Evolutionary conservation across 2,113 vertebrate species (phyloP), one percentile per base, ranked within the genome.

Genomic region (Anhinga anhinga): DNA sequence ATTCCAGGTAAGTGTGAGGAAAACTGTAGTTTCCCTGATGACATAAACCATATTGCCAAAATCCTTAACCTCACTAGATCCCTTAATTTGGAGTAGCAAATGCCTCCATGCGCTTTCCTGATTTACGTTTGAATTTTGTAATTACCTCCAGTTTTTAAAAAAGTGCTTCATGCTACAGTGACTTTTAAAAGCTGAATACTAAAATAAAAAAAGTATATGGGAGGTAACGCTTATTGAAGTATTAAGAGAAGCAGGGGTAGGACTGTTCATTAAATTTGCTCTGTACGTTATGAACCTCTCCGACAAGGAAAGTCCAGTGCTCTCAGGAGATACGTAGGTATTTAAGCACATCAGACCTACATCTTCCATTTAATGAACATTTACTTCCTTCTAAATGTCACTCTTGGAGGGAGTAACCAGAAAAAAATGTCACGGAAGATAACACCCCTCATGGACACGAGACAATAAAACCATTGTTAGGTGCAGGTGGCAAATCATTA

Each of bases 311-410:
- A 77, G 65, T 47, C 71, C 79, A 66, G 12, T 15, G 22, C 14
- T 92, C 76, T 73, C 82, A 77, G 58, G 72, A 86, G 52, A 44
- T 22, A 18, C 1, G 15, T 8, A 32, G 61, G 14, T 30, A 73
- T 26, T 81, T 78, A 38, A 71, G 38, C 30, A 74, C 19, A 69
- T 63, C 61, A 74, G 52, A 92, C 63, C 72, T 72, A 63, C 36
- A 65, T 63, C 63, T 94, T 63, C 16, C 34, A 63, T 79, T 40
- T 86, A 78, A 93, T 36, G 76, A 91, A 71, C 52, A 78, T 50
- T 93, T 88, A 71, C 59, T 34, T 92, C 79, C 79, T 50, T 84
- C 69, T 86, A 95, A 95, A 92, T 86, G 92, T 88, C 97, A 95
- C 50, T 92, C 55, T 86, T 74, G 27, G n/a, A 89, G 34, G 42